Percentiles rank a stretch among this genome's conserved stretches.
phyloP scores from a whole-genome alignment of 2,113 vertebrate species.

The Furnarius figulus region DNA sequence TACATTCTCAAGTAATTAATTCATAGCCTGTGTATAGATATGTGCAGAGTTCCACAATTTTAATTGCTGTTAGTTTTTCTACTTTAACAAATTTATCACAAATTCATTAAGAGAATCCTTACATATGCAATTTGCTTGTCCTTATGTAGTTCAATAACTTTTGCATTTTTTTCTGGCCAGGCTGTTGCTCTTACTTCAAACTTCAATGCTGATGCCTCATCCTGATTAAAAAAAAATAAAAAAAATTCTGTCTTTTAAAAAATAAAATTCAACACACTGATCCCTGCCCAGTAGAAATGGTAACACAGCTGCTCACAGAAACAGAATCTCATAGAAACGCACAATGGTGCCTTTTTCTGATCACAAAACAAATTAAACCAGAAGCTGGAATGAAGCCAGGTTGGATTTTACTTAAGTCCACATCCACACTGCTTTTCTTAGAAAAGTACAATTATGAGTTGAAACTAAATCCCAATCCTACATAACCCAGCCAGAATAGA shows the following conservation, averaged over 20 bases:
- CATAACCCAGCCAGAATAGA: not conserved
- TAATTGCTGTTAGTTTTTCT: not conserved
- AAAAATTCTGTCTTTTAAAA: not conserved
- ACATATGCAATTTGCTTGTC: conserved; percentile 72
- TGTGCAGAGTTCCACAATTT: not conserved
- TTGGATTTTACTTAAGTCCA: conserved; percentile 10
- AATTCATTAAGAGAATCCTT: conserved; percentile 43
- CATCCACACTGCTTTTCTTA: not conserved
- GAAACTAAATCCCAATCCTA: conserved; percentile 27
- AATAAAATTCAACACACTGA: not conserved
- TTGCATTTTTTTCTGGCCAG: conserved; percentile 73
- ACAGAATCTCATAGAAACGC: not conserved
- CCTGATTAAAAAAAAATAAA: conserved; percentile 72
- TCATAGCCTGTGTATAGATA: not conserved
- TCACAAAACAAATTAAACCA: conserved; percentile 19
- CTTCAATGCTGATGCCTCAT: conserved; percentile 79
- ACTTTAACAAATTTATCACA: not conserved
- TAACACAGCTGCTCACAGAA: conserved; percentile 20
- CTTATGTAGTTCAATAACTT: conserved; percentile 77
- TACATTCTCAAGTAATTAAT: not conserved
- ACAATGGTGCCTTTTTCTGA: not conserved
- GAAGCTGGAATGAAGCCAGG: conserved; percentile 29
- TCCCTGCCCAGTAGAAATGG: not conserved
- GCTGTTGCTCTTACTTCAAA: conserved; percentile 78
- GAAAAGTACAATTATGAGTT: conserved; percentile 2